Evolutionary conservation across 2,797 vertebrate species (phyloP).

Genomic region (Argya squamiceps): DNA sequence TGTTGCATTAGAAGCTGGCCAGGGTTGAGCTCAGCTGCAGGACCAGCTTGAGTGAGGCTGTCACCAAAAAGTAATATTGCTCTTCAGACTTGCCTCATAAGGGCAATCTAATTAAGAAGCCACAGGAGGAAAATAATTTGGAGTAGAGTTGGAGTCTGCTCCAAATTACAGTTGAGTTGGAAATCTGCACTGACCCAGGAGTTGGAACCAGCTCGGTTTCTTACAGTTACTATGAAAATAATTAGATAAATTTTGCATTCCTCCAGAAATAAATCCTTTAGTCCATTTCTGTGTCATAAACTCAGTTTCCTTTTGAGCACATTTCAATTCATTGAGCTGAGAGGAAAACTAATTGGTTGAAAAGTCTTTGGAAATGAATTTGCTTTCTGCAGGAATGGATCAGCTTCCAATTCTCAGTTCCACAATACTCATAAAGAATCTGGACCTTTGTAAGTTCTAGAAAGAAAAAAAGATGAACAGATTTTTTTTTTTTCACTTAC

Average conservation of each 20-base stretch:
- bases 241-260: constrained; percentile 41
- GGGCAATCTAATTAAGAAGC: not conserved
- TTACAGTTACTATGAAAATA: not conserved
- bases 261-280: constrained; percentile 25
- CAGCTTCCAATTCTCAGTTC: constrained; percentile 25
- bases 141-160: not conserved
- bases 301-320: constrained; percentile 35
- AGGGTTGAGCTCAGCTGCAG: not conserved
- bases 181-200: not conserved
- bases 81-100: not conserved
- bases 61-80: not conserved
- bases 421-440: constrained; percentile 1
- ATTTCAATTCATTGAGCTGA: constrained; percentile 19
- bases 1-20: not conserved
- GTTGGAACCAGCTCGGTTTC: not conserved
- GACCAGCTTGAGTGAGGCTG: not conserved
- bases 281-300: constrained; percentile 33
- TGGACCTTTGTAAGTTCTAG: constrained; percentile 12
- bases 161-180: not conserved
- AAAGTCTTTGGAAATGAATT: constrained; percentile 61
- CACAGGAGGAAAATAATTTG: not conserved
- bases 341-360: constrained; percentile 34
- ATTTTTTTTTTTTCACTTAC: not conserved
- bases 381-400: constrained; percentile 6
- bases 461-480: constrained; percentile 39